Evolutionary conservation across 2,113 vertebrate genomes (phyloP), one percentile per base, ranked within the genome.

Genomic region (Trogon melanurus): DNA sequence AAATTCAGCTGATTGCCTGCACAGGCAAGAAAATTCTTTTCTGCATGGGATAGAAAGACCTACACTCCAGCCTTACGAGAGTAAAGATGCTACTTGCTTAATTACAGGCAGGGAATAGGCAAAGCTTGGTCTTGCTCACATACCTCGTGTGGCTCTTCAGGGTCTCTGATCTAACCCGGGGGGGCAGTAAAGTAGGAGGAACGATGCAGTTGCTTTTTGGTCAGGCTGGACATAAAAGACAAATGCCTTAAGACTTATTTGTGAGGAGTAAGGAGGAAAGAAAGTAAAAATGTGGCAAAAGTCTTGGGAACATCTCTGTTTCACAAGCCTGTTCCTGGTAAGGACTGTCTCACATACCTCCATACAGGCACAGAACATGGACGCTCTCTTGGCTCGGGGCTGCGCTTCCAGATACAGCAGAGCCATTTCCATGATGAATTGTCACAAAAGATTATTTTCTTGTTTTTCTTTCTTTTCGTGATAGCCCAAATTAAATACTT

Each of bases 401-500:
- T 67, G 7, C 1, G 48, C 93, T 92, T 88, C 74, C 74, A 94
- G 91, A 10, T 78, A 44, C 23, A 34, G 56, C 85, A 67, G 23
- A 85, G 87, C 45, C 85, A 75, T 86, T 76, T 91, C 78, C 84
- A 76, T 54, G 7, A 29, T 60, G 26, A 87, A 79, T 66, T 93
- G 95, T 93, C 93, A 88, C 75, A 60, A 18, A 51, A 74, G 41
- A 88, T 92, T 71, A 61, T 86, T 45, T 79, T 86, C 92, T 30
- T 74, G 57, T 2, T 67, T 78, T 60, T 29, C 69, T 66, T 76
- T 50, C 78, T 74, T 90, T 48, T 45, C 1, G 1, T 84, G 92
- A 96, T 88, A 91, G 85, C 93, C 96, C 65, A 32, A 70, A 94
- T 81, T 85, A 85, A 95, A 87, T 57, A 13, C 94, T 88, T 93